phyloP scores from a whole-genome alignment of 2,888 invertebrate species.

The Pogonocherus hispidulus region DNA sequence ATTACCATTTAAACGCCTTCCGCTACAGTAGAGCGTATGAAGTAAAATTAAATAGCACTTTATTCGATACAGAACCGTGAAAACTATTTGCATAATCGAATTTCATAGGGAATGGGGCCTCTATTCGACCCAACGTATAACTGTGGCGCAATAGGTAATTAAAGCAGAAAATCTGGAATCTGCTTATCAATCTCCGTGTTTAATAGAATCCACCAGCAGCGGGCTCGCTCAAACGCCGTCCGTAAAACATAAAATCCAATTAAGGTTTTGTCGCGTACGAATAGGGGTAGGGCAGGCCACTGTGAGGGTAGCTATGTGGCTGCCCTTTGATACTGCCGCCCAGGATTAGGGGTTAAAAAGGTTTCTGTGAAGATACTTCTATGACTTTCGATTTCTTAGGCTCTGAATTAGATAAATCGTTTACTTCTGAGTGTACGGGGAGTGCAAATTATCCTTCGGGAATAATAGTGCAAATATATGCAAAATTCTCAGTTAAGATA shows the following conservation, averaged over 20 bases:
- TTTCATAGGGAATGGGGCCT: conserved; percentile 36
- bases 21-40: not conserved
- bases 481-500: no score
- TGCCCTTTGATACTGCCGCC: conserved; percentile 8
- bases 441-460: no score
- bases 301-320: conserved; percentile 3
- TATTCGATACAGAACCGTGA: conserved; percentile 27
- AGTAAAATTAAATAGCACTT: not conserved
- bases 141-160: conserved; percentile 43
- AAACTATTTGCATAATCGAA: conserved; percentile 42
- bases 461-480: no score
- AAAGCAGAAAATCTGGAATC: conserved; percentile 46
- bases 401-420: no score
- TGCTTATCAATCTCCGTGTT: conserved; percentile 48
- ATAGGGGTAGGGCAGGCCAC: conserved; percentile 41
- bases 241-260: conserved; percentile 61
- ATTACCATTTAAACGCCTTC: conserved; percentile 1
- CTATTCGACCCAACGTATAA: conserved; percentile 40
- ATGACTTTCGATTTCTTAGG: not conserved
- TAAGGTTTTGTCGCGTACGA: conserved; percentile 59
- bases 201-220: conserved; percentile 47
- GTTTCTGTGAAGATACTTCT: not conserved
- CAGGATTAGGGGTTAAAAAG: conserved; percentile 7
- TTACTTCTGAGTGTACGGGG: no score
- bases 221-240: conserved; percentile 47